Evolutionary conservation across 2,113 vertebrate genomes (phyloP), one percentile per base, ranked within the genome.

Genomic region (Apistogramma diplotaenia): DNA sequence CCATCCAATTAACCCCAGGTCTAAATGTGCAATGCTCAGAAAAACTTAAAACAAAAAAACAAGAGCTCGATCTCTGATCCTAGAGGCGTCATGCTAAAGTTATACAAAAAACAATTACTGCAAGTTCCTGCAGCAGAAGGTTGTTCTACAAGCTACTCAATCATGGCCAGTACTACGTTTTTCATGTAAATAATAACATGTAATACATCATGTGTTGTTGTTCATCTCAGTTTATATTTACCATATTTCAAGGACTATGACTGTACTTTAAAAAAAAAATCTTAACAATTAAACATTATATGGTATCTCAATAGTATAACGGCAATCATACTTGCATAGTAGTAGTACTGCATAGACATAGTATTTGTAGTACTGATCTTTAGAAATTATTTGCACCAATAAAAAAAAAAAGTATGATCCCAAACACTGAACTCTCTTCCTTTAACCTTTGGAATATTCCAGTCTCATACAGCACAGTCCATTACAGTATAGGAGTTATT

Each of bases 401-500:
- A 10, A 82, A 49, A 25, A 9, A 3, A 75, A 57, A 65, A 33
- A 21, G 13, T n/a, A 16, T 2, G 2, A 59, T 16, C 12, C 10
- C 25, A 82, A 81, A 70, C 57, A 49, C 57, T 70, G 33, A 70
- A n/a, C 23, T 60, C 56, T 46, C 8, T 57, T 70, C 2, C 31
- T 53, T 60, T 27, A 67, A 72, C 60, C 37, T 55, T 70, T 43
- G 16, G 58, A 29, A 8, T 46, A 86, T 53, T 70, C 27, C 5
- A 67, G 55, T 76, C 16, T 71, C 54, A n/a, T 5, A 33, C 10
- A 18, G 56, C 57, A 54, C 71, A 70, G 77, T 79, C 75, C 72
- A 62, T 73, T 76, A 62, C 53, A 40, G 65, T 72, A 57, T 49
- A 40, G 61, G 79, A 81, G 53, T 88, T 85, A 54, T 60, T 7